Evolutionary conservation across 37 sponge, comb jelly and placozoan species (phyloP).

Genomic region (Amphimedon queenslandica): DNA sequence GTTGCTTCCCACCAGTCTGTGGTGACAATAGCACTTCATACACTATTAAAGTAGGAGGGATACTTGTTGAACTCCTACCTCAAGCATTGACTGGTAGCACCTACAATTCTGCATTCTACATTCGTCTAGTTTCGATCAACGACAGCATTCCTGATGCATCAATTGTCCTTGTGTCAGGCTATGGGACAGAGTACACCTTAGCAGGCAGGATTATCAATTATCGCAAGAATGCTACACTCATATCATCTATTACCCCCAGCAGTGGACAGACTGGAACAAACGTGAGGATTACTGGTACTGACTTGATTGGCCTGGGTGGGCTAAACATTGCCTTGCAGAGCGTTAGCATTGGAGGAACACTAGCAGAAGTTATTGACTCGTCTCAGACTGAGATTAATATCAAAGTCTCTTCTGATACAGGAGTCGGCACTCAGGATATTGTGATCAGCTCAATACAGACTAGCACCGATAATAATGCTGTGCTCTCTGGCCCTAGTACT

Average conservation of each 20-base stretch:
- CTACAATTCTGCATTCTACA: constrained; percentile 20
- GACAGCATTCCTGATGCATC: background rate
- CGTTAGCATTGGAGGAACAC: constrained; percentile 23
- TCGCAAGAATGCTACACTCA: too few relatives aligned
- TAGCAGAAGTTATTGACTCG: constrained; percentile 5
- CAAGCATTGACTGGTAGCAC: background rate
- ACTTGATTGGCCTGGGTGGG: constrained; percentile 29
- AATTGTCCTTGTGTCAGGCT: constrained; percentile 36
- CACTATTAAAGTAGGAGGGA: constrained; percentile 25
- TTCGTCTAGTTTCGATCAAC: background rate
- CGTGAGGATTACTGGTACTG: constrained; percentile 45
- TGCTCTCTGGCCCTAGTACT: constrained; percentile 39
- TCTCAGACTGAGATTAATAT: constrained; percentile 13
- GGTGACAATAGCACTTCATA: constrained; percentile 60
- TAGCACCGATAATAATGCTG: background rate
- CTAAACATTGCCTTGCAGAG: background rate
- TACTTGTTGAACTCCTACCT: constrained; percentile 3
- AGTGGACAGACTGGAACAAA: constrained; percentile 67
- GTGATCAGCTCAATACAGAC: constrained; percentile 39
- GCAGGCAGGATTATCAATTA: constrained; percentile 18
- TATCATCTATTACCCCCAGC: constrained; percentile 25
- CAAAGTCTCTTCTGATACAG: constrained; percentile 18
- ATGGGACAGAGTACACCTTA: constrained; percentile 17
- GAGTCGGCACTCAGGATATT: background rate
- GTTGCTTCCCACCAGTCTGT: constrained; percentile 45